Evolutionary conservation across 1,140 invertebrate species (phyloP).

Genomic region (Drosophila pseudoananassae): DNA sequence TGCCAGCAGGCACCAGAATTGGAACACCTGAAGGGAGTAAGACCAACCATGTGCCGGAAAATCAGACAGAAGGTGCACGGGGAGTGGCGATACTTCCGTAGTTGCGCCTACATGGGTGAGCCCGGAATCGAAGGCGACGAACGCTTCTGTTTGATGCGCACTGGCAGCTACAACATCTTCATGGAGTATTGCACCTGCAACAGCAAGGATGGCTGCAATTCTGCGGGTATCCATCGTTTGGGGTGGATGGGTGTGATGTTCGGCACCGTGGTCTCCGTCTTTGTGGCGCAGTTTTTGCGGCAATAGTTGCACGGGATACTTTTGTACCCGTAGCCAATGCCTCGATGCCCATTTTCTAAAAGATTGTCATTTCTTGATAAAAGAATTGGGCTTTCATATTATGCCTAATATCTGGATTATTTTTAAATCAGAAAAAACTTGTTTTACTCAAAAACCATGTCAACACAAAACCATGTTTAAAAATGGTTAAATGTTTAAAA

Average conservation of each 20-base stretch:
- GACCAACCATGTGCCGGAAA: conserved; percentile 95
- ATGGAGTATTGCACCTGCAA: conserved; percentile 97
- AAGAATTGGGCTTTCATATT: too few relatives aligned
- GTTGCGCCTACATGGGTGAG: conserved; percentile 95
- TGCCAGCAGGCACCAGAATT: conserved; percentile 89
- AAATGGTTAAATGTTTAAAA: neutral
- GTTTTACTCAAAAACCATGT: neutral
- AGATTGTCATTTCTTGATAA: conserved; percentile 12
- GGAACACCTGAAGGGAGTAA: conserved; percentile 88
- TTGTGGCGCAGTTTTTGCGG: conserved; percentile 87
- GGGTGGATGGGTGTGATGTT: conserved; percentile 91
- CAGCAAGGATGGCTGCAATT: conserved; percentile 96
- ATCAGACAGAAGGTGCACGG: conserved; percentile 96
- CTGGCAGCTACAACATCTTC: conserved; percentile 96
- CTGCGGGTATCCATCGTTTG: conserved; percentile 74
- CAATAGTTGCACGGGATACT: conserved; percentile 31
- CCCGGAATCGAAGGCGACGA: conserved; percentile 95
- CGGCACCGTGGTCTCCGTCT: conserved; percentile 98
- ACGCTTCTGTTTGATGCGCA: conserved; percentile 94
- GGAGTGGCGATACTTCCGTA: conserved; percentile 94
- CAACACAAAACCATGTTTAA: neutral
- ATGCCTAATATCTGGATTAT: too few relatives aligned
- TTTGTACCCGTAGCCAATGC: conserved; percentile 11
- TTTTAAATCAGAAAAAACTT: neutral
- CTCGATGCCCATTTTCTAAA: neutral